A percentile compares a stretch with the other conserved stretches of the same genome.
phyloP scores from a whole-genome alignment of 2,888 invertebrate species.

The Cephus runcator region DNA sequence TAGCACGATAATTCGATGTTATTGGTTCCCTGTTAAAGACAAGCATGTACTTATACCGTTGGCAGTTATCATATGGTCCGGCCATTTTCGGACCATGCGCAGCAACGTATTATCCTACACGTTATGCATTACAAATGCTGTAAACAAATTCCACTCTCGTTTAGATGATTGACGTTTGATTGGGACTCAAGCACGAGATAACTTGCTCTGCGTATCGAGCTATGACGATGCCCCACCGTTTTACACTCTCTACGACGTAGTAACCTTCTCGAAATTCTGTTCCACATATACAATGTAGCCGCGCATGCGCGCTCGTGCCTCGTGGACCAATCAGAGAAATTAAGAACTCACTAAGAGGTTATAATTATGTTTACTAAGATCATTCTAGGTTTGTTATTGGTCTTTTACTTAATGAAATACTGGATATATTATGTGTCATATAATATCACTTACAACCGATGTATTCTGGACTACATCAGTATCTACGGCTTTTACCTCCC shows the following conservation, averaged over 20 bases:
- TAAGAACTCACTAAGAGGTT: neutral
- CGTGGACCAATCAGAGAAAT: neutral
- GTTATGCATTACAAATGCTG: constrained; percentile 24
- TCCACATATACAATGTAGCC: neutral
- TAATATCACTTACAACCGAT: neutral
- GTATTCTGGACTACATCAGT: constrained; percentile 30
- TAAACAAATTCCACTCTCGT: constrained; percentile 49
- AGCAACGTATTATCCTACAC: constrained; percentile 21
- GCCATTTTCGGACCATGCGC: constrained; percentile 39
- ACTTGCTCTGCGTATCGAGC: constrained; percentile 1
- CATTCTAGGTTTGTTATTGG: neutral
- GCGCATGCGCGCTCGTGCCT: neutral
- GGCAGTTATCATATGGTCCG: neutral
- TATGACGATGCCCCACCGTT: neutral
- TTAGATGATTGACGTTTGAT: constrained; percentile 41
- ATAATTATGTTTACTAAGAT: neutral
- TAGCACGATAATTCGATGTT: constrained; percentile 39
- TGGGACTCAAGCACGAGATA: constrained; percentile 17
- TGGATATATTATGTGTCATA: neutral
- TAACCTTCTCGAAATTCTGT: constrained; percentile 11
- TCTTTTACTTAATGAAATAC: neutral
- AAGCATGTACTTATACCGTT: constrained; percentile 13
- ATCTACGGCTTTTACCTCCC: constrained; percentile 15
- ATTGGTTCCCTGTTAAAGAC: constrained; percentile 36
- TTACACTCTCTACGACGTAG: constrained; percentile 5